A percentile compares a stretch with the other conserved stretches of the same genome.
These are phyloP conservation scores for Crotalus viridis DNA, from an alignment of 2,113 vertebrate genomes.

Conservation along the genomic window DNA sequence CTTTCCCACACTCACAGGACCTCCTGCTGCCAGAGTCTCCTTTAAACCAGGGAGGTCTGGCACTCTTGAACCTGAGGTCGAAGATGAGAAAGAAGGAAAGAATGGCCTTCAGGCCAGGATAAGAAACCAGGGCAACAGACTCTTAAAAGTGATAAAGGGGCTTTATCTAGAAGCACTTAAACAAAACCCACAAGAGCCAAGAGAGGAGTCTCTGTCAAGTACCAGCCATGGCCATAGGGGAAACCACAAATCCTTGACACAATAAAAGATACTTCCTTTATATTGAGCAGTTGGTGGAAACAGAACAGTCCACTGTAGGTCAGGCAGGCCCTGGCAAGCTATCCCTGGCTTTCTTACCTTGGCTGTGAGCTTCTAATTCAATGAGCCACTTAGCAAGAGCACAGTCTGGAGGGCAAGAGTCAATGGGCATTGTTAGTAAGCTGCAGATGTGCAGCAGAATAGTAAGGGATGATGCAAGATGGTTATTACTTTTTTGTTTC, in stretches of 20 bases:
- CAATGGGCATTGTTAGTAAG: conserved; percentile 20
- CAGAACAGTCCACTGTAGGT: conserved; percentile 21
- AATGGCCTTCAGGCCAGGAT: conserved; percentile 68
- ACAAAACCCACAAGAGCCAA: conserved; percentile 63
- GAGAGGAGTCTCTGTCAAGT: conserved; percentile 58
- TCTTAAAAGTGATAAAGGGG: conserved; percentile 66
- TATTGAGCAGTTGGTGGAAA: conserved; percentile 25
- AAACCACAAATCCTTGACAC: conserved; percentile 41
- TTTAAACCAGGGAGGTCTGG: conserved; percentile 60
- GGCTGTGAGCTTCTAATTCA: conserved; percentile 33
- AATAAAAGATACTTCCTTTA: conserved; percentile 20
- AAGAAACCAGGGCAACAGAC: conserved; percentile 66
- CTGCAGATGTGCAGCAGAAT: background rate
- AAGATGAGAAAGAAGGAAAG: conserved; percentile 57
- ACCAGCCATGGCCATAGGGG: conserved; percentile 13
- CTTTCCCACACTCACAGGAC: conserved; percentile 51
- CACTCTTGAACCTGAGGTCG: conserved; percentile 72
- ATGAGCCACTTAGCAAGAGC: conserved; percentile 38
- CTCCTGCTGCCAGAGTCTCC: conserved; percentile 25
- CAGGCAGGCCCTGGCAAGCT: conserved; percentile 18
- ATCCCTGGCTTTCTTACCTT: conserved; percentile 33
- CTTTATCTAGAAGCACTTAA: conserved; percentile 68
- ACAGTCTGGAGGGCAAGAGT: conserved; percentile 43
- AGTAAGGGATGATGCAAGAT: background rate
- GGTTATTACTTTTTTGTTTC: conserved; percentile 7